Base-by-base conservation (phyloP, 1,140 invertebrate species). In the Ceratosolen fusciceps region DNA sequence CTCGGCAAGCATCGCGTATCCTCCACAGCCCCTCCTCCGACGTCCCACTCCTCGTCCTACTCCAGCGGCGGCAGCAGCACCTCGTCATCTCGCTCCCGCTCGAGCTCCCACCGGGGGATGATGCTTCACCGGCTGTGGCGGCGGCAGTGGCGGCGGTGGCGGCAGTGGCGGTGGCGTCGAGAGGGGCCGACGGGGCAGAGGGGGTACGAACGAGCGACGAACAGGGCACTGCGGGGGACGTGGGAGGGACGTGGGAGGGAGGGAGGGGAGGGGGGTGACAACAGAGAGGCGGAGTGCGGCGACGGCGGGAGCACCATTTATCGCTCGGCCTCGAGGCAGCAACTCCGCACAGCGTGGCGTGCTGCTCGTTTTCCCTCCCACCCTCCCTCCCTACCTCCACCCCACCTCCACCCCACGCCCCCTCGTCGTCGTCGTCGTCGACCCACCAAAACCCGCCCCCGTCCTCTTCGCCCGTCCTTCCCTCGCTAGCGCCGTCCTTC, bases 281-380 rank as follows among this genome's bases (percentile, higher is more conserved):
- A 71, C 68, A 21, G 43, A 52, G 43, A 39, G 67, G 24, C 21
- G 39, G 67, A 70, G 67, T 43, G 68, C 26, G 68, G 76, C 83
- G 81, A 82, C 79, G 81, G 85, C 85, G 85, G 83, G 83, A 84
- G 85, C 82, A 84, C 83, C 87, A 87, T 89, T 90, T 89, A 89
- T 88, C 86, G 87, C 84, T 83, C 83, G 83, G 83, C 82, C 80
- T 84, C 83, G 84, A 85, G 83, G 85, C 84, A 82, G 80, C 80
- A 77, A 81, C 67, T 70, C n/a, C n/a, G 80, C 83, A 86, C 85
- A 84, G 83, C 85, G 84, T 83, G 84, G 83, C 83, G 60, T 75
- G 73, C 68, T 65, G 73, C 75, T 70, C 65, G 65, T 34, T 62
- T 39, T 49, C 77, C 39, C 56, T 77, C 74, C 26, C 75, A 47